phyloP scores from a whole-genome alignment of 64 coral and sea anemone genomes.

The Montipora sp. region DNA sequence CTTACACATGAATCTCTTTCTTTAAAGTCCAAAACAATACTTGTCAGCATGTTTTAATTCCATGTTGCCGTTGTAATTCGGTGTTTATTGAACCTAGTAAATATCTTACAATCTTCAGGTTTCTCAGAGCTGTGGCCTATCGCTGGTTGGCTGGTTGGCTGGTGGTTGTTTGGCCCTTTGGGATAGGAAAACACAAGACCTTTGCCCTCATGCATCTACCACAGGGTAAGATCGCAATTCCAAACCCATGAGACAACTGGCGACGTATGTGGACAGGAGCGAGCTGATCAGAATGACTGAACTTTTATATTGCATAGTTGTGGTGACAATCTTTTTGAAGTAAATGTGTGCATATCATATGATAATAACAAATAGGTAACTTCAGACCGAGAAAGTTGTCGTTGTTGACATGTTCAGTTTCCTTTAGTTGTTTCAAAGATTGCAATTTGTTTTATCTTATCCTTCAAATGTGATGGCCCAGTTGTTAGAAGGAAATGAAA shows the following conservation, averaged over 20 bases:
- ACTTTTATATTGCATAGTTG: not conserved
- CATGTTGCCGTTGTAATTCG: not conserved
- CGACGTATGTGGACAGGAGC: conserved; percentile 1
- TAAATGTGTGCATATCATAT: too few relatives aligned
- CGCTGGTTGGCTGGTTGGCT: not conserved
- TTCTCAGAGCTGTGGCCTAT: conserved; percentile 36
- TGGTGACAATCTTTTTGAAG: too few relatives aligned
- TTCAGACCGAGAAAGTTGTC: too few relatives aligned
- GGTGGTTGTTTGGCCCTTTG: conserved; percentile 25
- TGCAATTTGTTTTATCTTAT: too few relatives aligned
- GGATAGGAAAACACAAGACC: conserved; percentile 29
- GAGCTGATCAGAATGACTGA: not conserved
- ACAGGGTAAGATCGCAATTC: conserved; percentile 13
- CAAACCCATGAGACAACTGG: not conserved
- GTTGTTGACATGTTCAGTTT: not conserved
- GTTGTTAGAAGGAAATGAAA: not conserved
- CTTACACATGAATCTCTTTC: too few relatives aligned
- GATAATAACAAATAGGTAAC: too few relatives aligned
- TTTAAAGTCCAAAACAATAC: too few relatives aligned
- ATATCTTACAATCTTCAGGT: not conserved
- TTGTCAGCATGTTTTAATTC: not conserved
- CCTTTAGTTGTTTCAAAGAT: too few relatives aligned
- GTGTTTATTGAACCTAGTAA: too few relatives aligned
- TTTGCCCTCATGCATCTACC: conserved; percentile 18
- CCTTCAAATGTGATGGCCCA: too few relatives aligned